Conservation (phyloP, 2,888 invertebrate species). For the Archips xylosteana region DNA sequence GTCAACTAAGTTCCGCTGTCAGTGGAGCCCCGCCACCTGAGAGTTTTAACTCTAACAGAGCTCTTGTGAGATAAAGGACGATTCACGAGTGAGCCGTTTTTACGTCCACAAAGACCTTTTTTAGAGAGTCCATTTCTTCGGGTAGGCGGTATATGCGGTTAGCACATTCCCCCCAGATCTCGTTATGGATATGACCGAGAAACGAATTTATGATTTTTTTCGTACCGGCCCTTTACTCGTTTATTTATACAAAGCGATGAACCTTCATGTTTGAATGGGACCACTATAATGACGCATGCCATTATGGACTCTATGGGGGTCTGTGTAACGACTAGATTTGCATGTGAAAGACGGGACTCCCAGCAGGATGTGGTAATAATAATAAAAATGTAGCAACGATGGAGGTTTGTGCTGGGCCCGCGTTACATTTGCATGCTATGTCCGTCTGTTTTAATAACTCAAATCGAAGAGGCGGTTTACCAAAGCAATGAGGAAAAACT, state of each 20-base stretch:
- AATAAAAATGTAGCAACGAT: conserved; percentile 36
- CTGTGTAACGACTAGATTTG: conserved; percentile 36
- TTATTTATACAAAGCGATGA: conserved; percentile 43
- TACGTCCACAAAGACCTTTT: conserved; percentile 64
- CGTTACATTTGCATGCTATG: conserved; percentile 28
- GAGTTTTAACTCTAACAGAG: conserved; percentile 57
- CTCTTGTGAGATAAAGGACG: conserved; percentile 60
- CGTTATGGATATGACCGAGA: conserved; percentile 57
- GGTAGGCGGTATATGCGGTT: conserved; percentile 63
- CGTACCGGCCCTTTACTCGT: conserved; percentile 38
- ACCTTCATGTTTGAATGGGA: conserved; percentile 41
- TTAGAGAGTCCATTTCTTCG: conserved; percentile 62
- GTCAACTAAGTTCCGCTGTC: conserved; percentile 20
- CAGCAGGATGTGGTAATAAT: conserved; percentile 35
- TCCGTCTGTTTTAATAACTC: conserved; percentile 37
- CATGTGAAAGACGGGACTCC: conserved; percentile 32
- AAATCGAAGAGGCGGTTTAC: conserved; percentile 21
- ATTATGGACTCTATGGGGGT: conserved; percentile 35
- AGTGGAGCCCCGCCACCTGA: conserved; percentile 44
- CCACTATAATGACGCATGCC: conserved; percentile 37
- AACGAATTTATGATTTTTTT: conserved; percentile 61
- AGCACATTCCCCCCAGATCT: conserved; percentile 60
- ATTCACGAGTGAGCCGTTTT: conserved; percentile 61
- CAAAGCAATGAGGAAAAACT: conserved; percentile 1
- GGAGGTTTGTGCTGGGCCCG: conserved; percentile 32